phyloP scores from a whole-genome alignment of 2,113 vertebrate genomes.

The Poeciliopsis occidentalis region DNA sequence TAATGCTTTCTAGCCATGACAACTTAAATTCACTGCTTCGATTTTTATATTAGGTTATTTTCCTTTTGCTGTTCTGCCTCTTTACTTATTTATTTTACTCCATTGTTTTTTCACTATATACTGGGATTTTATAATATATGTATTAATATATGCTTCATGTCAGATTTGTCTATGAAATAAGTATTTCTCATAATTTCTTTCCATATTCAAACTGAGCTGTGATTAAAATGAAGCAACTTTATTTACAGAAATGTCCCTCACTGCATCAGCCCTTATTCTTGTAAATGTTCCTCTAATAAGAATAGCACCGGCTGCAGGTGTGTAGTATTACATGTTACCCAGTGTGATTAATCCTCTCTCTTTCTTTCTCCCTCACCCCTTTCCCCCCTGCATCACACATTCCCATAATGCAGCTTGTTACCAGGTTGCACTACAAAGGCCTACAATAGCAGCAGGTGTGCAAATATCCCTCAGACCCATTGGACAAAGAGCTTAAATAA shows the following conservation, averaged over 20 bases:
- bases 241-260: conserved; percentile 33
- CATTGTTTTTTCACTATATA: conserved; percentile 5
- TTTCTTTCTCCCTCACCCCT: conserved; percentile 26
- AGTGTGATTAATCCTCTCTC: conserved; percentile 62
- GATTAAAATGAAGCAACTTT: conserved; percentile 6
- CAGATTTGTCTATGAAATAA: not conserved
- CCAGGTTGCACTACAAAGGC: conserved; percentile 71
- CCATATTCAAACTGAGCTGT: conserved; percentile 13
- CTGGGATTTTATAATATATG: not conserved
- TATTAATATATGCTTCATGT: not conserved
- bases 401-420: conserved; percentile 77
- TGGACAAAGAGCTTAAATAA: conserved; percentile 75
- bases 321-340: conserved; percentile 51
- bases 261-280: conserved; percentile 16
- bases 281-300: conserved; percentile 58
- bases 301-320: conserved; percentile 52
- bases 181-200: conserved; percentile 10
- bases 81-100: conserved; percentile 16
- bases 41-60: conserved; percentile 14
- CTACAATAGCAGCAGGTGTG: conserved; percentile 83
- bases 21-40: conserved; percentile 28
- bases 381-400: conserved; percentile 51
- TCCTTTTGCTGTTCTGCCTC: not conserved
- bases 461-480: conserved; percentile 75
- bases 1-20: conserved; percentile 23